These are phyloP conservation scores for Abrostola triplasia DNA, from an alignment of 2,888 invertebrate genomes.

Conservation along the genomic window DNA sequence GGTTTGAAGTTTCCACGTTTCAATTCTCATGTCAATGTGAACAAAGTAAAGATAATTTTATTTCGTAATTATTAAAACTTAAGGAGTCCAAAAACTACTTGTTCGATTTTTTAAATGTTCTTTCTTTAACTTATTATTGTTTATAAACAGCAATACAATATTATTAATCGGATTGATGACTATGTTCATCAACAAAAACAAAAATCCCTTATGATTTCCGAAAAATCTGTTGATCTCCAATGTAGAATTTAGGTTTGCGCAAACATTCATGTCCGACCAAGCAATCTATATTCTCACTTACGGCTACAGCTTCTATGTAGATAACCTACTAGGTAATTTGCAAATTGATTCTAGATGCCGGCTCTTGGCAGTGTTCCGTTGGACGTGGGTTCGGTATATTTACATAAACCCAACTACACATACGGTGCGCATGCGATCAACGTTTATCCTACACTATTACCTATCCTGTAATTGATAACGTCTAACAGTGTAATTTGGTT, in stretches of 20 bases:
- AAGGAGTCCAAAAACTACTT: too few species aligned
- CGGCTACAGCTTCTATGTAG: constrained; percentile 29
- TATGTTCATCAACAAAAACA: background rate
- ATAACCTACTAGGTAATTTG: constrained; percentile 62
- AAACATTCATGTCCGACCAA: constrained; percentile 32
- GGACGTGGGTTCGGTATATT: constrained; percentile 46
- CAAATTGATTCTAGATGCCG: constrained; percentile 67
- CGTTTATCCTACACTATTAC: constrained; percentile 47
- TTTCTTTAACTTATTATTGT: too few species aligned
- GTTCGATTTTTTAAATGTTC: too few species aligned
- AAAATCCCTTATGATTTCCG: constrained; percentile 26
- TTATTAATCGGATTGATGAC: background rate
- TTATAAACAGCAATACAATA: too few species aligned
- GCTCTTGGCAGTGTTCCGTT: constrained; percentile 61
- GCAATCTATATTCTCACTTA: constrained; percentile 41
- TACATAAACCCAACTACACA: constrained; percentile 55
- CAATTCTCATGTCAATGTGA: too few species aligned
- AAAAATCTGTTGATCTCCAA: constrained; percentile 34
- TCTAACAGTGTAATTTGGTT: constrained; percentile 44
- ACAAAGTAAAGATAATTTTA: too few species aligned
- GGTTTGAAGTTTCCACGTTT: too few species aligned
- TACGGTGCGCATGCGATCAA: constrained; percentile 49
- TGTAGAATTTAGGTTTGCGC: constrained; percentile 40
- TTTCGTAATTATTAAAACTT: too few species aligned
- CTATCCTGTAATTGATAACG: constrained; percentile 50